Percentiles rank a stretch among this genome's conserved stretches.
phyloP scores from a whole-genome alignment of 2,113 vertebrate species.

The Lontra canadensis region DNA sequence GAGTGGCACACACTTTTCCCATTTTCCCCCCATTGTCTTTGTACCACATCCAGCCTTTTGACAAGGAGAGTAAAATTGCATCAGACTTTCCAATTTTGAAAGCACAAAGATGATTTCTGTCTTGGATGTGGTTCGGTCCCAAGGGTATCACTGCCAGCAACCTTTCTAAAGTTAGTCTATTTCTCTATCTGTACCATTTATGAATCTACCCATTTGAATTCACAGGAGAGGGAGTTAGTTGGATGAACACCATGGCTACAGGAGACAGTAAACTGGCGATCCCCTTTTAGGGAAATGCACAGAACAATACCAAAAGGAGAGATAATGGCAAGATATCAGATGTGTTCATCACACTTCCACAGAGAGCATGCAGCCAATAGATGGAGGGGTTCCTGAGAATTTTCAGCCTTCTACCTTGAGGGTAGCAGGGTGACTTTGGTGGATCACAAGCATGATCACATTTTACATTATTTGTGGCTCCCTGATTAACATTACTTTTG shows the following conservation, averaged over 20 bases:
- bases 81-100: conserved; percentile 34
- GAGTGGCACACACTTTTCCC: neutral
- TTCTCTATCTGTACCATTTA: conserved; percentile 37
- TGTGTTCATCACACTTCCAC: neutral
- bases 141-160: neutral
- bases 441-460: neutral
- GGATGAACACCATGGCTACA: neutral
- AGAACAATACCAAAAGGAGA: neutral
- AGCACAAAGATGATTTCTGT: conserved; percentile 21
- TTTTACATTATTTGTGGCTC: neutral
- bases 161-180: neutral
- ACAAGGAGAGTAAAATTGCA: neutral
- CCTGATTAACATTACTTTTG: neutral
- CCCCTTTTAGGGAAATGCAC: neutral
- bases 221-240: neutral
- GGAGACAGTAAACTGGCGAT: neutral
- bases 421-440: neutral
- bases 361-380: neutral
- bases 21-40: neutral
- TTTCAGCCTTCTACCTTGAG: neutral
- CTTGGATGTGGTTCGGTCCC: conserved; percentile 18
- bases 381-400: neutral
- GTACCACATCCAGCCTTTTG: neutral
- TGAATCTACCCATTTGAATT: neutral
- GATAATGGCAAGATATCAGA: neutral